Percentiles rank a stretch among this genome's conserved stretches.
phyloP scores from a whole-genome alignment of 2,888 invertebrate genomes.

The Cryptus viduatorius region DNA sequence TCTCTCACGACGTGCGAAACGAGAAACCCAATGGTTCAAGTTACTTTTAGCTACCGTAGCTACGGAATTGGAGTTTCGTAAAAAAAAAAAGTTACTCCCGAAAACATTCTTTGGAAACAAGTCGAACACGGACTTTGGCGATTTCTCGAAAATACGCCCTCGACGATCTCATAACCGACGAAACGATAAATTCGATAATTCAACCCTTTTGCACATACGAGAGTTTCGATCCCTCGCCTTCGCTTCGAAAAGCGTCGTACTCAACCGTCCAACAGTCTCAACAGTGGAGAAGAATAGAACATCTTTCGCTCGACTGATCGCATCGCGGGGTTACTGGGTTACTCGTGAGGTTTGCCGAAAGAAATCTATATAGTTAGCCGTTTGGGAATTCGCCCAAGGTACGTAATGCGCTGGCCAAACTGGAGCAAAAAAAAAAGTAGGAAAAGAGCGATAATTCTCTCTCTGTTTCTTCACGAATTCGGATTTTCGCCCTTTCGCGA shows the following conservation, averaged over 20 bases:
- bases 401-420: slow-evolving; percentile 15
- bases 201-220: not conserved
- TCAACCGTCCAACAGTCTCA: not conserved
- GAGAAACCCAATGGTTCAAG: no score
- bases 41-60: no score
- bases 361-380: slow-evolving; percentile 17
- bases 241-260: not conserved
- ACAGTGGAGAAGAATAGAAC: slow-evolving; percentile 28
- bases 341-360: slow-evolving; percentile 45
- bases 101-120: no score
- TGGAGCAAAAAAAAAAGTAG: slow-evolving; percentile 16
- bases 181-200: not conserved
- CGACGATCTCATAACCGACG: no score
- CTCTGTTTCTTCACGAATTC: slow-evolving; percentile 1
- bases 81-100: no score
- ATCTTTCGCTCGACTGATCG: slow-evolving; percentile 47
- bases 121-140: no score
- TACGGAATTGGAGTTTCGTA: no score
- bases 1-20: no score
- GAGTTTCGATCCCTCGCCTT: not conserved
- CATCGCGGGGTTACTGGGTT: slow-evolving; percentile 42
- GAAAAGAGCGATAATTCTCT: slow-evolving; percentile 21
- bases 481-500: slow-evolving; percentile 1
- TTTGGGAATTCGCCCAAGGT: slow-evolving; percentile 40
- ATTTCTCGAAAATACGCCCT: no score